Base-by-base conservation (phyloP, 1,140 invertebrate genomes). In the Drosophila nigrodunni region DNA sequence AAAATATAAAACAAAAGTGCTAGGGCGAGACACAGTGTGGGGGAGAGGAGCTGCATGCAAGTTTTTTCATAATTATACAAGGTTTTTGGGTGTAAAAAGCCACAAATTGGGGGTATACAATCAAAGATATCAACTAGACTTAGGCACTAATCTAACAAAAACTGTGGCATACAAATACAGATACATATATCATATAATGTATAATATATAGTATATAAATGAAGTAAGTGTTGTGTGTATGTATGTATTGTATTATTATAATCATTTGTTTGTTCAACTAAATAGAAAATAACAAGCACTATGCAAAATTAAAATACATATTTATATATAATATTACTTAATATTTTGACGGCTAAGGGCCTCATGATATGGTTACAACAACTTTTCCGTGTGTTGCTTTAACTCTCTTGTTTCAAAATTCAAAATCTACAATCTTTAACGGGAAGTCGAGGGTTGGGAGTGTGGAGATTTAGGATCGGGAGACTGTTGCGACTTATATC, bases 401-500 rank as follows among this genome's bases (percentile, higher is more conserved):
- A 49, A 25, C 37, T 43, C 35, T 11, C 9, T 52, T 64, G 60
- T 64, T 59, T 59, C 35, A 39, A 61, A 66, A 79, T 67, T 54
- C 25, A 62, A 65, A 65, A 55, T 71, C 41, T 81, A 78, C 47
- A 82, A 75, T 75, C 44, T 35, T 76, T 61, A 50, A 11, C 30
- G 21, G n/a, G 41, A 43, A 43, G 11, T 39, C 4, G 10, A 30
- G 25, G 25, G 25, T 2, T 30, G 25, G 49, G 30, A 49, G 46
- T 47, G 13, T 47, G 21, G 21, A 11, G 41, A 10, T 10, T 43
- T 11, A n/a, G 41, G 10, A 13, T 11, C 3, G 41, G 49, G 49
- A 25, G 11, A 25, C 44, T 72, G 35, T 69, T 58, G 46, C 37
- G 94, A 80, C 95, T 95, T 70, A 98, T 94, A 86, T 96, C 86